Base-by-base conservation (phyloP, 2,113 vertebrate species). In the Capricornis sumatraensis region DNA sequence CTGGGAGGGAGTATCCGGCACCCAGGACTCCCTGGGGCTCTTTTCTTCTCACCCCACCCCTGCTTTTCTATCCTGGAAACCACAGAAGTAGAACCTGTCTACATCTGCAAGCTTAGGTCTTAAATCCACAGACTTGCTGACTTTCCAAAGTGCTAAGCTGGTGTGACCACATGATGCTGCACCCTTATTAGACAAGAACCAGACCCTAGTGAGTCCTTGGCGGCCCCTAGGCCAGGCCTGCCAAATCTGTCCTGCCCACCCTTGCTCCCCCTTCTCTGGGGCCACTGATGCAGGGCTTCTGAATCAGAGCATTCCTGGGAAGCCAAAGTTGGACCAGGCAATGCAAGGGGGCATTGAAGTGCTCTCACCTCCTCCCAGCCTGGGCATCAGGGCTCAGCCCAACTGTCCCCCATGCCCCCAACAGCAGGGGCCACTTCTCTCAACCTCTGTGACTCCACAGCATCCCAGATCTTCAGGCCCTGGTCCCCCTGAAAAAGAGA, bases 401-500 rank as follows among this genome's bases (percentile, higher is more conserved):
- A 12, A 36, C 84, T 33, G 50, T 81, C 10, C 60, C 1, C 0
- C 7, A 2, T 2, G 10, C 4, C 33, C 27, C 50, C 19, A 4
- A 25, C 7, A n/a, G 40, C 50, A 23, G 3, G 4, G 6, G 52
- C 47, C 40, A 15, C 43, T 87, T 58, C 55, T 36, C 47, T 82
- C 47, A 7, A 28, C 28, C 47, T 55, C 47, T 4, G 21, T 71
- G 58, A 52, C 78, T 19, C 71, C 23, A 19, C 23, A 14, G 47
- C 57, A 7, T 50, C 93, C 43, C 3, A 4, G 6, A 17, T 21
- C 27, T n/a, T 30, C 7, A 2, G 47, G 74, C 30, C 84, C 58
- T 23, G 25, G 40, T 19, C 14, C n/a, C 2, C 17, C 1, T 3
- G n/a, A 43, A 50, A 33, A 43, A 40, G 28, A 45, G 15, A 16